Percentiles rank a stretch among this genome's conserved stretches.
Evolutionary conservation across 2,113 vertebrate species (phyloP).

Genomic region (Lepisosteus oculatus): DNA sequence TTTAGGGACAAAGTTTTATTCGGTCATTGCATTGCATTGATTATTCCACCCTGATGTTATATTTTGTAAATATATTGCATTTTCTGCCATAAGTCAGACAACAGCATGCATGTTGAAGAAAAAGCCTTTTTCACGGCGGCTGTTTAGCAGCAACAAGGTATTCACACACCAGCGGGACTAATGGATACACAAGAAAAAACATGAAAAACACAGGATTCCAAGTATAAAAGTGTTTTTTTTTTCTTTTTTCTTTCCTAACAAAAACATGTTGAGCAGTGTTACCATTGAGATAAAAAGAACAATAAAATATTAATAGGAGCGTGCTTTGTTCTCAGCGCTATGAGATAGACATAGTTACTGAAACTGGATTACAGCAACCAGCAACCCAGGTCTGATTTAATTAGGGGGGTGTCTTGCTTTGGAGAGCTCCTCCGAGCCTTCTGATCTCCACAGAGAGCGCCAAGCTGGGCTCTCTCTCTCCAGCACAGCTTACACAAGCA

Average conservation of each 20-base stretch:
- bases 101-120: conserved; percentile 7
- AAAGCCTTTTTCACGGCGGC: conserved; percentile 27
- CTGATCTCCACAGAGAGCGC: conserved; percentile 83
- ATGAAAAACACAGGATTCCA: conserved; percentile 40
- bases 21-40: too few relatives aligned
- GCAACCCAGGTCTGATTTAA: conserved; percentile 86
- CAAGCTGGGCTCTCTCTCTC: conserved; percentile 13
- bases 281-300: conserved; percentile 85
- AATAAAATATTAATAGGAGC: conserved; percentile 92
- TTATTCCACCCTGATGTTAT: too few relatives aligned
- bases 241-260: conserved; percentile 28
- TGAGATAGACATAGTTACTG: conserved; percentile 73
- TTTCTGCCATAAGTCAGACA: too few relatives aligned
- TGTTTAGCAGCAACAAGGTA: conserved; percentile 26
- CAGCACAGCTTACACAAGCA: not conserved
- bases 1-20: too few relatives aligned
- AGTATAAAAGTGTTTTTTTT: conserved; percentile 5
- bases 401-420: conserved; percentile 82
- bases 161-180: conserved; percentile 44
- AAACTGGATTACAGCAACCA: conserved; percentile 74
- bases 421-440: conserved; percentile 78
- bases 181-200: conserved; percentile 51
- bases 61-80: too few relatives aligned
- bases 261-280: conserved; percentile 81
- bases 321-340: conserved; percentile 85